Base-by-base conservation (phyloP, 1,140 invertebrate species). In the Goniozus legneri region DNA sequence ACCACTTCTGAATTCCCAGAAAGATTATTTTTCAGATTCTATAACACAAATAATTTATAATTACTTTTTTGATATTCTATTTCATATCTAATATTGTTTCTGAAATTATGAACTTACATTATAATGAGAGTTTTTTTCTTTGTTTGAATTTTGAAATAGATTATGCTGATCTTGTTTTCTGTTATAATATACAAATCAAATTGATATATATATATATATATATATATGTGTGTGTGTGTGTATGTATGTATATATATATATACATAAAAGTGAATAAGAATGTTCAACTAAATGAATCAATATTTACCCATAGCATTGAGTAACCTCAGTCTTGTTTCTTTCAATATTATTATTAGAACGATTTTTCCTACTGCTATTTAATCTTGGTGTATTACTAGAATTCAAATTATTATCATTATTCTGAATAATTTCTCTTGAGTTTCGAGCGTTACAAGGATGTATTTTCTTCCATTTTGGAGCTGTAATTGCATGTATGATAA, bases 391-490 rank as follows among this genome's bases (percentile, higher is more conserved):
- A 38, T 61, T 51, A 38, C 44, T 60, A 43, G 24, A 8, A 2
- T 56, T 54, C 14, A 50, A 36, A 22, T 50, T 27, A 32, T 50
- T 44, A 34, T 48, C 52, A 7, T 56, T 48, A 50, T 48, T 54
- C 35, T 3, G 47, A 43, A 45, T 8, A 3, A 38, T 8, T 3
- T 69, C 64, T 52, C 65, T 71, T 13, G 30, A 24, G 50, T 64
- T 72, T 2, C 62, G 63, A 0, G 59, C 18, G 22, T 43, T 41
- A 36, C 46, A 35, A 42, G 43, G 44, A 42, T 48, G 67, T 10
- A 42, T 27, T 16, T 67, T 74, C 35, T 63, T 73, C 60, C 58
- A 73, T 44, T 68, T 72, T 39, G 44, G 45, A 57, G 44, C 66
- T 69, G n/a, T 22, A 40, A 37, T 42, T 39, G 31, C 47, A 46